A percentile compares a stretch with the other conserved stretches of the same genome.
Conservation (phyloP, 2,888 invertebrate species). For the Balanococcus diminutus region DNA sequence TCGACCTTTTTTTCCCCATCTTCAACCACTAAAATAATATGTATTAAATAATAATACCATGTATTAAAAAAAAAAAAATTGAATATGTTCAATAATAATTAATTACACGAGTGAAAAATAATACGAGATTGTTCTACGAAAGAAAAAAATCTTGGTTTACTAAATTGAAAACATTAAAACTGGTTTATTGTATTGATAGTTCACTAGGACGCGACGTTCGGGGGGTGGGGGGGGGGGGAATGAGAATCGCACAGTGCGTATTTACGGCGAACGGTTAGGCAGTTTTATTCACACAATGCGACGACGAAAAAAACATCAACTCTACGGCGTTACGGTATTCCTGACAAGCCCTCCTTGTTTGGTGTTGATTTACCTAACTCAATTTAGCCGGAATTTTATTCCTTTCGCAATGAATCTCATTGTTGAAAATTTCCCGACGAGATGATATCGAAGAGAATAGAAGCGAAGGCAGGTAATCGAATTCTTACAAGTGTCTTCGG, state of each 20-base stretch:
- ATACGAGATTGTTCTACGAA: not conserved
- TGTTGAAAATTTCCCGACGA: not conserved
- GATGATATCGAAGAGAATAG: not conserved
- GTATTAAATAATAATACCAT: too few relatives aligned
- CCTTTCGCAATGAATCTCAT: not conserved
- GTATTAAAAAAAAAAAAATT: too few relatives aligned
- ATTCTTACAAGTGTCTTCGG: not conserved
- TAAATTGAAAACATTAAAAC: not conserved
- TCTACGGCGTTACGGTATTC: not conserved
- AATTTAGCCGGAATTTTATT: not conserved
- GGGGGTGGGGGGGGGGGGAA: not conserved
- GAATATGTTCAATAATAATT: not conserved
- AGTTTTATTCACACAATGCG: constrained; percentile 16
- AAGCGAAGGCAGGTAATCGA: not conserved
- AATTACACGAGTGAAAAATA: not conserved
- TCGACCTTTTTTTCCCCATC: too few relatives aligned
- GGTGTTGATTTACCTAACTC: not conserved
- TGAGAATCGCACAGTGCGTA: not conserved
- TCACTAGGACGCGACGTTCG: not conserved
- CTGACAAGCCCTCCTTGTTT: not conserved
- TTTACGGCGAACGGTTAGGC: constrained; percentile 26
- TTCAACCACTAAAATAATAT: too few relatives aligned
- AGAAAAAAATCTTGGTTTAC: not conserved
- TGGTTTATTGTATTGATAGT: not conserved
- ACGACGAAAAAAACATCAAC: not conserved